Evolutionary conservation across 2,888 invertebrate genomes (phyloP), one percentile per base, ranked within the genome.

Genomic region (Diarsia mendica): DNA sequence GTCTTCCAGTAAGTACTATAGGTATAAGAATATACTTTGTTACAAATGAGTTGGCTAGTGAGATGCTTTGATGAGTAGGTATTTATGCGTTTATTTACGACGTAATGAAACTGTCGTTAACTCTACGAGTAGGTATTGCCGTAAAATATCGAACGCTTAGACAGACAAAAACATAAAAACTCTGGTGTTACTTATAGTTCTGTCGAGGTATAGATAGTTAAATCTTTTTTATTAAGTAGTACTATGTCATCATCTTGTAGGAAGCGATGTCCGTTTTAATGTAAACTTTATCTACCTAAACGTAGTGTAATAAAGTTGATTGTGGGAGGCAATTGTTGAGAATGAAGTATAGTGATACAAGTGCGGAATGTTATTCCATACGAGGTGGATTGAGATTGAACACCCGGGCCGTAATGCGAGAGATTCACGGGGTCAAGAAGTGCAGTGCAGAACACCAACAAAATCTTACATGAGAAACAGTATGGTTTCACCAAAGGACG

Each of bases 71-170:
- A 72, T 81, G 73, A 67, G 76, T 77, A 60, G 58, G 58, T 33
- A 75, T 84, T 82, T 80, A 87, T 85, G 77, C 74, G 80, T 83
- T 79, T 69, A 84, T 84, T 83, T 80, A 81, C 83, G 73, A 81
- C 72, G 79, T 79, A 82, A 85, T 84, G 84, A 87, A 86, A 84
- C 84, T 73, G 75, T 82, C 87, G 84, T 89, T 88, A 90, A 89
- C 46, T 55, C n/a, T 71, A 23, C 46, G 55, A 48, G 72, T n/a
- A n/a, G n/a, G n/a, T 46, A 76, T 69, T 74, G 77, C 70, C 82
- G 77, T 87, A 80, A 83, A 85, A 80, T 67, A 58, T 67, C 55
- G 33, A 58, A 63, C 39, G 51, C 10, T 67, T 67, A 23, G 48
- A 67, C 53, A 51, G 13, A 58, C 23, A 46, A 28, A n/a, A 71